Percentiles rank a stretch among this genome's conserved stretches.
Conservation (phyloP, 2,113 vertebrate genomes). For the Ailurus styani region DNA sequence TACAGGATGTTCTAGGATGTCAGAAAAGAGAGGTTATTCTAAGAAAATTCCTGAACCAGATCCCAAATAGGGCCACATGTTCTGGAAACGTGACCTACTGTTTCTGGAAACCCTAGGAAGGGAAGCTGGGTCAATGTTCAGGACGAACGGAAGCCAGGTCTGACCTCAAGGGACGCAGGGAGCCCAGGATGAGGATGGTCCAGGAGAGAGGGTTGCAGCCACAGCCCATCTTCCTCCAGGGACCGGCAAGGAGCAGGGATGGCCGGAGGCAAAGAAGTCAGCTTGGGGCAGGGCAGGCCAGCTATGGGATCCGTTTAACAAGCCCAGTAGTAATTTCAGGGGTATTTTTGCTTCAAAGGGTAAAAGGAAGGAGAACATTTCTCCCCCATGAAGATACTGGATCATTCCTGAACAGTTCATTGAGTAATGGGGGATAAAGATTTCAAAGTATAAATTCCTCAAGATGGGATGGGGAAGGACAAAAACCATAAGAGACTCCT, state of each 20-base stretch:
- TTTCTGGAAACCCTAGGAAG: not conserved
- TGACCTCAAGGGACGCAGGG: not conserved
- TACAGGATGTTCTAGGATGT: not conserved
- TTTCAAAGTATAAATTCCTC: not conserved
- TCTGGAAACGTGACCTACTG: not conserved
- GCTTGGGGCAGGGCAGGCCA: not conserved
- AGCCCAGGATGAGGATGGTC: not conserved
- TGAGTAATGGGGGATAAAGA: not conserved
- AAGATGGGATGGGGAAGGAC: too few relatives aligned
- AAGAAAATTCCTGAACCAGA: not conserved
- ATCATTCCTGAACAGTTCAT: not conserved
- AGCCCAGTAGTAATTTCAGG: not conserved
- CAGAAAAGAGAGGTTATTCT: not conserved
- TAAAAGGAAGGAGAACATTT: not conserved
- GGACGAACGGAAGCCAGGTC: not conserved
- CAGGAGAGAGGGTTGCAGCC: not conserved
- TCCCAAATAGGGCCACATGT: not conserved
- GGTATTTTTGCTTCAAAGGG: not conserved
- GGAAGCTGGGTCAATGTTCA: fast-evolving
- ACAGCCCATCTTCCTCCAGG: not conserved
- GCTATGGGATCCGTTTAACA: not conserved
- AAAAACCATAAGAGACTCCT: too few relatives aligned
- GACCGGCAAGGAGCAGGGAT: not conserved
- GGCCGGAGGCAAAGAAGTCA: fast-evolving
- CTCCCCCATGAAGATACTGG: not conserved